Evolutionary conservation across 2,888 invertebrate species (phyloP), one percentile per base, ranked within the genome.

Genomic region (Drosophila merina): DNA sequence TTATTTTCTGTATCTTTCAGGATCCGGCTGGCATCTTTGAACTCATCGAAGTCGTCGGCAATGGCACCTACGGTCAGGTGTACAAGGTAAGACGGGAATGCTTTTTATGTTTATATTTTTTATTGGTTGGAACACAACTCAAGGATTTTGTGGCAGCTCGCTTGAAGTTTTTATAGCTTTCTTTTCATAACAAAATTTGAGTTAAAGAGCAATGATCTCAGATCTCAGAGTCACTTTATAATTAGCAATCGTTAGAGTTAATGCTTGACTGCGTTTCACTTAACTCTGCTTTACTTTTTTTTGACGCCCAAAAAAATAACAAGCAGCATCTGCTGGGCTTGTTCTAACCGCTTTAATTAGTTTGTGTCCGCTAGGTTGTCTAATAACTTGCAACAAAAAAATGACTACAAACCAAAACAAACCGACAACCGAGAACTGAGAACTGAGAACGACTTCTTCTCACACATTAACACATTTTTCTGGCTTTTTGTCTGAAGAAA

Each of bases 21-120:
- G 99, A 99, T 93, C 99, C 99, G 78, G 99, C 99, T 92, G 99
- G 99, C 89, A 99, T 99, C 92, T 99, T 99, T 93, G 99, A 99
- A 93, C 94, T 99, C 76, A 99, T 99, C 91, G 99, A 99, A 95
- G 99, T 99, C 74, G 99, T 99, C 80, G 99, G 99, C 92, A 99
- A 99, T 97, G 99, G 99, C 91, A 99, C 99, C 58, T 99, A 99
- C 93, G 99, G 99, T 84, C 99, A 99, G 94, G 99, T 99, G 67
- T 99, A 99, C 93, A 99, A 99, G 96, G 98, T 98, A 93, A 93
- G 92, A 87, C 20, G 20, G 20, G 20, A 20, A 20, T 20, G 14
- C 20, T 20, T 20, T 20, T 20, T 1, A 3, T 8, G 36, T 47
- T 25, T 62, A 25, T 30, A n/a, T 56, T 26, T 56, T 56, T 60